Base-by-base conservation (phyloP, 1,140 invertebrate species). In the Condylostylus longicornis region DNA sequence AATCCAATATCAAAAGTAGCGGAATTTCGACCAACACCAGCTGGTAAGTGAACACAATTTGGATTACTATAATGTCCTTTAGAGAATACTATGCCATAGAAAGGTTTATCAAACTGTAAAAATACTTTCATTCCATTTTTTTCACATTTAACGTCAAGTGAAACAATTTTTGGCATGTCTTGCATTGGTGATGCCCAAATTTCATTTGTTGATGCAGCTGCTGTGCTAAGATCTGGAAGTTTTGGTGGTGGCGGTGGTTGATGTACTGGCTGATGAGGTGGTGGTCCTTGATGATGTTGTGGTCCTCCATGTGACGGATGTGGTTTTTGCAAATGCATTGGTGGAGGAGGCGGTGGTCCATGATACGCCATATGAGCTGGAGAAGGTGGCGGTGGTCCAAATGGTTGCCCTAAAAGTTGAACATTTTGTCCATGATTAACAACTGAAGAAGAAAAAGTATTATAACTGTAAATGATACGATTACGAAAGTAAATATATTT, bases 41-140 rank as follows among this genome's bases (percentile, higher is more conserved):
- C 83, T 2, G 85, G 85, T 33, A 94, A 56, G 58, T 94, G 85
- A 1, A 93, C 82, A 49, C 89, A 94, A 54, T 90, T 84, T 12
- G 82, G 73, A 51, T 91, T 89, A 47, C 83, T 87, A 63, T 88
- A 90, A 54, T 88, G 82, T 10, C 86, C 86, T 58, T 89, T 89
- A 35, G 82, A 86, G 64, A 93, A 94, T 19, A 94, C 82, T 37
- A 93, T 90, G 4, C 89, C 89, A 50, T 87, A 88, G 66, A 94
- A 94, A 2, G 89, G 87, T 52, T 90, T 84, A 50, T 94, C 88
- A 50, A 94, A 93, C 40, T 83, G 82, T 2, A 94, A 68, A 46
- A 82, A 87, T 2, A 93, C 85, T 54, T 87, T 79, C 89, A 94
- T 94, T 25, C 82, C 70, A 53, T 79, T 90, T 54, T 91, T 93